These are phyloP conservation scores for Sinopyrophorus schimmeli DNA, from an alignment of 2,888 invertebrate species.

Conservation along the genomic window DNA sequence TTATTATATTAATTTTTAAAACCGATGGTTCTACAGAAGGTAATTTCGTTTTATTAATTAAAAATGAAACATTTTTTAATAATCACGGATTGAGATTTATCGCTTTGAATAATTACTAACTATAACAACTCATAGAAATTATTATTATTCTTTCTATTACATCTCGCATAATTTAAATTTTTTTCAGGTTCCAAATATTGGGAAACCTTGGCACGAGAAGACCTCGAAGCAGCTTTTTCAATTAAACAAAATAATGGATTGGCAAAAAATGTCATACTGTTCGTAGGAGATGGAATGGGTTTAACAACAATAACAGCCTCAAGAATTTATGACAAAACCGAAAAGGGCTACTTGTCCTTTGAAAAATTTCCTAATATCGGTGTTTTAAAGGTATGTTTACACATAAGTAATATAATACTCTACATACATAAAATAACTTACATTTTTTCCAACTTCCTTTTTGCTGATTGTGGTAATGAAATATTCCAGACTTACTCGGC, in stretches of 20 bases:
- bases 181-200: conserved; percentile 47
- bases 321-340: conserved; percentile 77
- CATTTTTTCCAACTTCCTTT: background rate
- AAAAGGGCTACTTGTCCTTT: conserved; percentile 72
- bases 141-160: too few relatives aligned
- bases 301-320: conserved; percentile 81
- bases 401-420: background rate
- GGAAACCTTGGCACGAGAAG: conserved; percentile 44
- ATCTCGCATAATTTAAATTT: background rate
- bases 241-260: conserved; percentile 38
- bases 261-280: conserved; percentile 84
- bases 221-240: conserved; percentile 44
- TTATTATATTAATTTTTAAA: too few relatives aligned
- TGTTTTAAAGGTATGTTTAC: conserved; percentile 71
- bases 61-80: too few relatives aligned
- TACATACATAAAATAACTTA: background rate
- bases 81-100: too few relatives aligned
- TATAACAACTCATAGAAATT: background rate
- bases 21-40: too few relatives aligned
- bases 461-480: background rate
- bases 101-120: background rate
- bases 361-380: conserved; percentile 84
- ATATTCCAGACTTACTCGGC: conserved; percentile 78
- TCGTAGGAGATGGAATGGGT: conserved; percentile 92
- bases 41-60: too few relatives aligned